Conservation (phyloP, 1,140 invertebrate genomes). For the Caenorhabditis tropicalis region DNA sequence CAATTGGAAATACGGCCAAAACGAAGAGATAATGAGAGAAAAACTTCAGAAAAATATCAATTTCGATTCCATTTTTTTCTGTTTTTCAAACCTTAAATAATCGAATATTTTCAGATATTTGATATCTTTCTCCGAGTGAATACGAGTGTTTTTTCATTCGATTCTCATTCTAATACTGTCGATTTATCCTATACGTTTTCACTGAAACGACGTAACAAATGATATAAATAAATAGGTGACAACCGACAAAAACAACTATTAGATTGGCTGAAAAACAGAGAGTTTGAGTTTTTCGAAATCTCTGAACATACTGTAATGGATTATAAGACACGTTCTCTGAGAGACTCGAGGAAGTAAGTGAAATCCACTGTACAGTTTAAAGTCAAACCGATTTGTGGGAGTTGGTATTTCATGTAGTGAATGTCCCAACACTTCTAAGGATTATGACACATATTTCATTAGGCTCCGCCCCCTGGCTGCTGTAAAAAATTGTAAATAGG, state of each 20-base stretch:
- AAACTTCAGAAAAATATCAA: background rate
- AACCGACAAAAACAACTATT: background rate
- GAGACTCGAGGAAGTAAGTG: too few species aligned
- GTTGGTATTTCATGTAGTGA: too few species aligned
- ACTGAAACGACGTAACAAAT: background rate
- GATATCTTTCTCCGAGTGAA: background rate
- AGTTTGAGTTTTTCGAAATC: too few species aligned
- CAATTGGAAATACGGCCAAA: background rate
- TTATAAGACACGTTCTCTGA: too few species aligned
- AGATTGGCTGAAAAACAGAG: background rate
- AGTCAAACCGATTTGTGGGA: too few species aligned
- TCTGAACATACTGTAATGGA: too few species aligned
- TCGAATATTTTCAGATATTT: background rate
- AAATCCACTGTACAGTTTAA: too few species aligned
- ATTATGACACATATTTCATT: too few species aligned
- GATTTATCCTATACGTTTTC: background rate
- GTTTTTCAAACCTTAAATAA: background rate
- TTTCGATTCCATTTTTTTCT: background rate
- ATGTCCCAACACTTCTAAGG: too few species aligned
- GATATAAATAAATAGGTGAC: background rate
- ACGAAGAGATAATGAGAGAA: slow-evolving; percentile 11
- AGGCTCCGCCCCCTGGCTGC: too few species aligned
- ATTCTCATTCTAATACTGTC: background rate
- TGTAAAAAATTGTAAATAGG: too few species aligned
- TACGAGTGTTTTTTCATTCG: background rate